These are phyloP conservation scores for Ceyx cyanopectus DNA, from an alignment of 2,113 vertebrate species.

Conservation along the genomic window DNA sequence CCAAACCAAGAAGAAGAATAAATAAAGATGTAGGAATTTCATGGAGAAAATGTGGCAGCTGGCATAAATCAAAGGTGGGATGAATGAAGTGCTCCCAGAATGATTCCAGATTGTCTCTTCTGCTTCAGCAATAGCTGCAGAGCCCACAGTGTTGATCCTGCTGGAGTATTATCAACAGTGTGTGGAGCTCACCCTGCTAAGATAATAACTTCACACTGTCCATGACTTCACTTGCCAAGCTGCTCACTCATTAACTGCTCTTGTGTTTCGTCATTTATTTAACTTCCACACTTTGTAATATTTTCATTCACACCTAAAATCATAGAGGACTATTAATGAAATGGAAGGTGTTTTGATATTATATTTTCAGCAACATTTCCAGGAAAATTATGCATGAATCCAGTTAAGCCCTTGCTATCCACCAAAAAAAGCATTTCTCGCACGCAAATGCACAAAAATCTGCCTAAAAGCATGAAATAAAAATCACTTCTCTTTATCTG, in stretches of 20 bases:
- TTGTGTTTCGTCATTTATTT: constrained; percentile 45
- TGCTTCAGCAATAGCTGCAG: background rate
- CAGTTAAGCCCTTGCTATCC: background rate
- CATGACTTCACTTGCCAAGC: constrained; percentile 16
- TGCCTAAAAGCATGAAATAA: background rate
- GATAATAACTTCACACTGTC: background rate
- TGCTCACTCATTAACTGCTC: constrained; percentile 13
- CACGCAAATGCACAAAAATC: accelerated
- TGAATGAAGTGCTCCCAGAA: background rate
- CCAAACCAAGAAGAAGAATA: background rate
- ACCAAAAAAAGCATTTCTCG: background rate
- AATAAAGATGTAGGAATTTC: background rate
- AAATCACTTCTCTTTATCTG: background rate
- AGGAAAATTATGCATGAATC: background rate
- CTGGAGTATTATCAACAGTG: background rate
- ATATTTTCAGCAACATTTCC: constrained; percentile 24
- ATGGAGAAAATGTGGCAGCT: background rate
- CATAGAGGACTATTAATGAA: constrained; percentile 19
- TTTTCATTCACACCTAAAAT: constrained; percentile 44
- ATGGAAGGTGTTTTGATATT: constrained; percentile 19
- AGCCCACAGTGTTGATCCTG: background rate
- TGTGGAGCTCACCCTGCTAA: background rate
- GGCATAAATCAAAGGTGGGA: background rate
- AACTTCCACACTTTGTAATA: constrained; percentile 49
- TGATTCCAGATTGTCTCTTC: background rate